A percentile compares a stretch with the other conserved stretches of the same genome.
phyloP scores from a whole-genome alignment of 1,140 invertebrate genomes.

The Drosophila melanica region DNA sequence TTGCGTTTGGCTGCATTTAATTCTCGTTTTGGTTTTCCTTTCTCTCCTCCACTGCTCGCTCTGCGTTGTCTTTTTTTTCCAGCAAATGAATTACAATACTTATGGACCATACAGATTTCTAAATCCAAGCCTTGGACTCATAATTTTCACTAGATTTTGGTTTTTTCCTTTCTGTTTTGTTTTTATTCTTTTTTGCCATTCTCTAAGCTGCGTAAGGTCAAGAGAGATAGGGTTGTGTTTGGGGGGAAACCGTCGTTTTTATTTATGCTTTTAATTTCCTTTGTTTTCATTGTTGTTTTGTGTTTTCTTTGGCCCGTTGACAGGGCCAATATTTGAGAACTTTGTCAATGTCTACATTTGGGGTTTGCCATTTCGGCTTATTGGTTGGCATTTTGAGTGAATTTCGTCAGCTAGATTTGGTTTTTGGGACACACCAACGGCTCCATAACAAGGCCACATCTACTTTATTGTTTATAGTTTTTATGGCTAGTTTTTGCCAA shows the following conservation, averaged over 20 bases:
- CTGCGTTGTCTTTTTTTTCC: slow-evolving; percentile 19
- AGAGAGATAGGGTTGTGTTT: slow-evolving; percentile 29
- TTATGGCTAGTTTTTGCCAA: neutral
- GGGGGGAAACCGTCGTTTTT: slow-evolving; percentile 49
- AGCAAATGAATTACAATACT: slow-evolving; percentile 76
- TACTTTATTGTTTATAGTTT: slow-evolving; percentile 24
- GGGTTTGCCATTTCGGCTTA: slow-evolving; percentile 58
- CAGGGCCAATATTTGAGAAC: slow-evolving; percentile 67
- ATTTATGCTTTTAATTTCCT: slow-evolving; percentile 81
- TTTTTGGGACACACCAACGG: slow-evolving; percentile 30
- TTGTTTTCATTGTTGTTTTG: slow-evolving; percentile 59
- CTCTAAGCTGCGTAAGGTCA: slow-evolving; percentile 23
- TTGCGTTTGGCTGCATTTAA: slow-evolving; percentile 61
- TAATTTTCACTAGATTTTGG: slow-evolving; percentile 61
- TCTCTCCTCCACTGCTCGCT: neutral
- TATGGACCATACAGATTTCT: slow-evolving; percentile 49
- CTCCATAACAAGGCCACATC: slow-evolving; percentile 26
- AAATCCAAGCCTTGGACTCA: slow-evolving; percentile 58
- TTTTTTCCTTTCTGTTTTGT: slow-evolving; percentile 25
- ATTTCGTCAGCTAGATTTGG: slow-evolving; percentile 35
- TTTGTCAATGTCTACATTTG: slow-evolving; percentile 73
- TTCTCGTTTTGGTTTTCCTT: slow-evolving; percentile 45
- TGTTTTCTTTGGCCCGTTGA: slow-evolving; percentile 36
- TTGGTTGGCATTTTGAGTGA: slow-evolving; percentile 52
- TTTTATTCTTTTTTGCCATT: slow-evolving; percentile 14